Evolutionary conservation across 2,113 vertebrate species (phyloP), one percentile per base, ranked within the genome.

Genomic region (Seriola rivoliana): DNA sequence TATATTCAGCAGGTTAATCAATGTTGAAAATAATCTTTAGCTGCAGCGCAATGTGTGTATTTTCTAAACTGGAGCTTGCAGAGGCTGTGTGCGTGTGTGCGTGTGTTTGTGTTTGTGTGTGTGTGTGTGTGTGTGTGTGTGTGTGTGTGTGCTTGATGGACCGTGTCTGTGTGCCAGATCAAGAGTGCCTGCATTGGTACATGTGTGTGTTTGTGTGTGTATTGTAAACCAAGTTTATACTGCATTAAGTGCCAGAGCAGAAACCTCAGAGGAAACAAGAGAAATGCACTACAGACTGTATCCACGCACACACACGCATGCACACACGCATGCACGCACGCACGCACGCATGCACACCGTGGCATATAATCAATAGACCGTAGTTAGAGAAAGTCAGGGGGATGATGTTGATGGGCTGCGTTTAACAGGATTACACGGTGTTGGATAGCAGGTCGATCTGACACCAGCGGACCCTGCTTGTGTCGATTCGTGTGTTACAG

Each of bases 351-450:
- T 42, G 67, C 69, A 40, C 50, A 19, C 4, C 1, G 4, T 5
- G 54, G 9, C 79, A 54, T 29, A 52, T 75, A 75, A 75, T 81
- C 71, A 63, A 81, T 81, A 46, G 1, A 36, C 3, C 5, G 17
- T 17, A 2, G 77, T 64, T 64, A 68, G 55, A 52, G 32, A 54
- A 32, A 68, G 79, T 81, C 79, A 3, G 69, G 67, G n/a, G 55
- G 71, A 19, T 12, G 71, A 75, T 68, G 79, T 16, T 68, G 79
- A 81, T 59, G 52, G 40, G 21, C 62, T 67, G 57, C 23, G 38
- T 75, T 75, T 60, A 68, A 59, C 8, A 46, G 32, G 63, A 75
- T 81, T 68, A 81, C 71, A 74, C 2, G 40, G 54, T 75, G 80
- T 44, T n/a, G 46, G 55, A 16, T 14, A 4, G 32, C 62, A 14